Evolutionary conservation across 2,888 invertebrate genomes (phyloP).

Genomic region (Epinotia demarniana): DNA sequence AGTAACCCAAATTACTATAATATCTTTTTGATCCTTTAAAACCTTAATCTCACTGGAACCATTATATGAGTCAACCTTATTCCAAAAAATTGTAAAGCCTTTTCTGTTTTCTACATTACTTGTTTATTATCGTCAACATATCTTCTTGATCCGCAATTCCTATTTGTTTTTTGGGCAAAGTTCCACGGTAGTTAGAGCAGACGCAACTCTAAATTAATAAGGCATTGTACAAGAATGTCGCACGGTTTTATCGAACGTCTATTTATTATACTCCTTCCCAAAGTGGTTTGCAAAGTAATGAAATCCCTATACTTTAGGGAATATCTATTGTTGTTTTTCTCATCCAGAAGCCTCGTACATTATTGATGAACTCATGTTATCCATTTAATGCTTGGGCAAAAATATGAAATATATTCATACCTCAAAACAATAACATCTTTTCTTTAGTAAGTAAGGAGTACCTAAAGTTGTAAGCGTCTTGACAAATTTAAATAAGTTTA

Average conservation of each 20-base stretch:
- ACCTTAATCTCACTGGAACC: background rate
- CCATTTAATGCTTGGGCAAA: background rate
- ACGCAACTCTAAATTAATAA: background rate
- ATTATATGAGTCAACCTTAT: too few relatives aligned
- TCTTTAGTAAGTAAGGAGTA: background rate
- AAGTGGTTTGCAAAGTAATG: conserved; percentile 4
- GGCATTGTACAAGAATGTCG: background rate
- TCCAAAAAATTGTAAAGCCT: too few relatives aligned
- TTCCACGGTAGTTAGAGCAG: too few relatives aligned
- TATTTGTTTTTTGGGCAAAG: too few relatives aligned
- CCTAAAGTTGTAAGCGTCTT: background rate
- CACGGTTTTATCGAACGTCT: background rate
- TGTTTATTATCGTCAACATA: too few relatives aligned
- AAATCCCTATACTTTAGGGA: background rate
- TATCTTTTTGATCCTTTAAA: background rate
- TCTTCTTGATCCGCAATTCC: too few relatives aligned
- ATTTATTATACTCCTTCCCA: background rate
- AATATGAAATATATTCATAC: background rate
- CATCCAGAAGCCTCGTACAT: conserved; percentile 28
- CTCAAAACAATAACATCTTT: background rate
- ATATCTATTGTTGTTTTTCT: conserved; percentile 22
- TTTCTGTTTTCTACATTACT: too few relatives aligned
- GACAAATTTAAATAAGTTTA: background rate
- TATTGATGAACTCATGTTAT: conserved; percentile 26
- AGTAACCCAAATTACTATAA: conserved; percentile 1